Percentiles rank a stretch among this genome's conserved stretches.
phyloP scores from a whole-genome alignment of 2,113 vertebrate species.

The Rallus limicola region DNA sequence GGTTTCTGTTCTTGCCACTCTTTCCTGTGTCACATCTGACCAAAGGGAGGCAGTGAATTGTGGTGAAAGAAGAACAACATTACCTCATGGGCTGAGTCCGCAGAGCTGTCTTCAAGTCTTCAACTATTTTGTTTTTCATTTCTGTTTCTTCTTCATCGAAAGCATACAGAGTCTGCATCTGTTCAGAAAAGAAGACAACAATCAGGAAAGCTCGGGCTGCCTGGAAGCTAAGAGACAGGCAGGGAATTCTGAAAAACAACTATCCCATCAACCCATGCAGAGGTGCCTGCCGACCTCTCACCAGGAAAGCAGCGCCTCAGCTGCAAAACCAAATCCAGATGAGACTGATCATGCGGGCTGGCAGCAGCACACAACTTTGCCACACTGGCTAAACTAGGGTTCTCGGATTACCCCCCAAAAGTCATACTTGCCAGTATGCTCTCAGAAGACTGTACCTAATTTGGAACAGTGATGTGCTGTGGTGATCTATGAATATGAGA shows the following conservation, averaged over 20 bases:
- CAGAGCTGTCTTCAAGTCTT: slow-evolving; percentile 96
- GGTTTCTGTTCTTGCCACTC: slow-evolving; percentile 14
- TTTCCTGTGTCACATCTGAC: background rate
- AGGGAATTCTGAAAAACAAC: slow-evolving; percentile 2
- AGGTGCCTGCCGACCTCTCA: background rate
- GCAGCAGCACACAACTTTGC: slow-evolving; percentile 6
- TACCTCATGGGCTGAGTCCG: slow-evolving; percentile 98
- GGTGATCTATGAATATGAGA: background rate
- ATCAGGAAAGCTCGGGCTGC: background rate
- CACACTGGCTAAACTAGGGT: background rate
- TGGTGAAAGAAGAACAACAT: background rate
- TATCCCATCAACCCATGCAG: background rate
- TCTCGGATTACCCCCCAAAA: slow-evolving; percentile 39
- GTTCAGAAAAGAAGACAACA: slow-evolving; percentile 27
- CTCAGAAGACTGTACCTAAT: slow-evolving; percentile 32
- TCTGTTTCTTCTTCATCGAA: slow-evolving; percentile 97
- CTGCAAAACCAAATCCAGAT: slow-evolving; percentile 50
- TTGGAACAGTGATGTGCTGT: background rate
- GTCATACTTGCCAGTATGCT: background rate
- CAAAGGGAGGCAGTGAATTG: background rate
- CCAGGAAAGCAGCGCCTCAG: slow-evolving; percentile 9
- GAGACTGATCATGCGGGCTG: slow-evolving; percentile 27
- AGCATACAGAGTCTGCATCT: slow-evolving; percentile 96
- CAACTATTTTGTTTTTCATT: slow-evolving; percentile 95
- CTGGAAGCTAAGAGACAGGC: background rate